Evolutionary conservation across 2,797 vertebrate genomes (phyloP), one percentile per base, ranked within the genome.

Genomic region (Anomalospiza imberbis): DNA sequence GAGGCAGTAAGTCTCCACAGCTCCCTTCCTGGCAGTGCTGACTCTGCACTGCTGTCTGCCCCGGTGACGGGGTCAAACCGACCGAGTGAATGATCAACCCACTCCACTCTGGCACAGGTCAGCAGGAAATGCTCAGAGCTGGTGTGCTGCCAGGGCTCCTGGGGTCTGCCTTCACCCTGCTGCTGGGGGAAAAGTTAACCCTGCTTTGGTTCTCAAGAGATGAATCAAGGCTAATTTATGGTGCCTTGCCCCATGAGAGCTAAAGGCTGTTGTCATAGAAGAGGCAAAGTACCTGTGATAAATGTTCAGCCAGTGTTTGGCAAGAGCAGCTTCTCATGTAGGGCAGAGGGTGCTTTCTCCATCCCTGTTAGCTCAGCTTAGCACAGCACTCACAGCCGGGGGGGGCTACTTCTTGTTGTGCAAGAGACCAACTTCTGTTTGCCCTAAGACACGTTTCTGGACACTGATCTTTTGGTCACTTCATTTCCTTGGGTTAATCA

Each of bases 81-180:
- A 26, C 7, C 0, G 0, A 26, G 89, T 81, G 15, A 87, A 91
- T 61, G 58, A 93, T 72, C 50, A 61, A 72, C 54, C 24, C 13
- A 3, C 53, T 48, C 6, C 32, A 15, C 22, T 25, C 13, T 2
- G 34, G 22, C 51, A 45, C 7, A 9, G 42, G 18, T 47, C n/a
- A 19, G 29, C 1, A 5, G 2, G 6, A 68, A 40, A n/a, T 12
- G 17, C 55, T n/a, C 26, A 4, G 32, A 60, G 47, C 0, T 47
- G 7, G 2, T 15, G 12, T 8, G 18, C 17, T 55, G 61, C 77
- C 73, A 73, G 48, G 20, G 29, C 29, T 91, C 29, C 51, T 14
- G 40, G 3, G 1, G 9, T 29, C 65, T 73, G 66, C 50, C 70
- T 78, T 71, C 45, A 51, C 48, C 65, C 40, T 31, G 61, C 51